A percentile compares a stretch with the other conserved stretches of the same genome.
phyloP scores from a whole-genome alignment of 2,888 invertebrate genomes.

The Idaea straminata region DNA sequence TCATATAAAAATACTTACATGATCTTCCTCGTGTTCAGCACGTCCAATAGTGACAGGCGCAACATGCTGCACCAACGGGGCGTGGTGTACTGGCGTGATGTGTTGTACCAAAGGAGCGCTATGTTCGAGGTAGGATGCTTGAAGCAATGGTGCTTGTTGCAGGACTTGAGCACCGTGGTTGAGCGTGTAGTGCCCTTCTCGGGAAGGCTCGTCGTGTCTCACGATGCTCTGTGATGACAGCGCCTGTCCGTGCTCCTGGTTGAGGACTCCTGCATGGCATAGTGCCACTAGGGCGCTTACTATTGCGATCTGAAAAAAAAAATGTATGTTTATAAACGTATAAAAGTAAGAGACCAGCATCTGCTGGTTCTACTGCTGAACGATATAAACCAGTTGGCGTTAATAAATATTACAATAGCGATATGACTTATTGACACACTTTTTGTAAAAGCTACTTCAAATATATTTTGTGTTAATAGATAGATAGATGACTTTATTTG shows the following conservation, averaged over 20 bases:
- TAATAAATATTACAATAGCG: too few relatives aligned
- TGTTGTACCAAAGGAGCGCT: slow-evolving; percentile 28
- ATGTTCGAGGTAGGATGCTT: slow-evolving; percentile 22
- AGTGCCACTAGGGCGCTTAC: slow-evolving; percentile 65
- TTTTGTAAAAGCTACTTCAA: too few relatives aligned
- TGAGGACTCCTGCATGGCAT: slow-evolving; percentile 68
- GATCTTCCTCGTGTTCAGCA: slow-evolving; percentile 47
- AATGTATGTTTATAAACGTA: slow-evolving; percentile 6
- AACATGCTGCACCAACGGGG: slow-evolving; percentile 36
- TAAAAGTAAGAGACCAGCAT: not conserved
- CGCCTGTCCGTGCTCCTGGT: slow-evolving; percentile 58
- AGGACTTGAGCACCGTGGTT: slow-evolving; percentile 38
- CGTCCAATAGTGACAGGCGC: slow-evolving; percentile 35
- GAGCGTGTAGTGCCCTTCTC: slow-evolving; percentile 36
- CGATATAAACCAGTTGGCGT: too few relatives aligned
- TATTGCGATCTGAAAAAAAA: slow-evolving; percentile 58
- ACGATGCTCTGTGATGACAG: slow-evolving; percentile 70
- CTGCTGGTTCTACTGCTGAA: too few relatives aligned
- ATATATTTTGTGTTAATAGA: too few relatives aligned
- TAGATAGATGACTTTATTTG: too few relatives aligned
- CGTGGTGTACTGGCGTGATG: slow-evolving; percentile 24
- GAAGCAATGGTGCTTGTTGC: slow-evolving; percentile 30
- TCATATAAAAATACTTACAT: slow-evolving; percentile 41
- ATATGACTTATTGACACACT: too few relatives aligned
- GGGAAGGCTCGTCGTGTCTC: slow-evolving; percentile 60